phyloP scores from a whole-genome alignment of 37 sponge, comb jelly and placozoan genomes.

The Petrosia ficiformis region DNA sequence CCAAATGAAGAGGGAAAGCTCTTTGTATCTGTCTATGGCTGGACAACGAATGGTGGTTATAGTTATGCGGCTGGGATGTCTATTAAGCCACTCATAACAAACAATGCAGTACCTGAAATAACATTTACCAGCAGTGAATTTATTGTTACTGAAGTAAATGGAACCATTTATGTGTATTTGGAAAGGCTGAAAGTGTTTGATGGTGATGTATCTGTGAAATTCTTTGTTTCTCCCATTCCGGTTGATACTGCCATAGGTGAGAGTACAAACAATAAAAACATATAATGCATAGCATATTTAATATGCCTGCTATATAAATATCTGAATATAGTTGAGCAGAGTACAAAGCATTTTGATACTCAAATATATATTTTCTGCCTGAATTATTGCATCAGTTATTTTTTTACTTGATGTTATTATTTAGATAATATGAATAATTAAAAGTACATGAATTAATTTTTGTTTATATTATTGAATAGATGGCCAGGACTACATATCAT shows the following conservation, averaged over 20 bases:
- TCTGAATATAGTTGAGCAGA: too few species aligned
- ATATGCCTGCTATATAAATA: too few species aligned
- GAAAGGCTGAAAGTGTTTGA: not conserved
- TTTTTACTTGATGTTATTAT: too few species aligned
- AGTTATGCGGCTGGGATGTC: not conserved
- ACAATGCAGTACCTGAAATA: not conserved
- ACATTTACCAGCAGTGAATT: not conserved
- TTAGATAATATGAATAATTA: too few species aligned
- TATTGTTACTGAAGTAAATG: not conserved
- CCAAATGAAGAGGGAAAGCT: not conserved
- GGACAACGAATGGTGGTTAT: not conserved
- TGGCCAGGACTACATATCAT: too few species aligned
- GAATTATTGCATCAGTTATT: too few species aligned
- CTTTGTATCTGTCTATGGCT: slow-evolving; percentile 23
- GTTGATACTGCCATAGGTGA: not conserved
- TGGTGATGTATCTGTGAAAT: not conserved
- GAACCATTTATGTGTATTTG: not conserved
- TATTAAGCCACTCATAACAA: not conserved
- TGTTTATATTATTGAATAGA: too few species aligned
- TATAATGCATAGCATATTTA: too few species aligned
- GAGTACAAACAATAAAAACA: too few species aligned
- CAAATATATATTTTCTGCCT: too few species aligned
- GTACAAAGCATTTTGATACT: too few species aligned
- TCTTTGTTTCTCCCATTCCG: not conserved
- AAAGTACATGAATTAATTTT: too few species aligned